Conservation (phyloP, 2,113 vertebrate genomes). For the Cyanoliseus patagonus region DNA sequence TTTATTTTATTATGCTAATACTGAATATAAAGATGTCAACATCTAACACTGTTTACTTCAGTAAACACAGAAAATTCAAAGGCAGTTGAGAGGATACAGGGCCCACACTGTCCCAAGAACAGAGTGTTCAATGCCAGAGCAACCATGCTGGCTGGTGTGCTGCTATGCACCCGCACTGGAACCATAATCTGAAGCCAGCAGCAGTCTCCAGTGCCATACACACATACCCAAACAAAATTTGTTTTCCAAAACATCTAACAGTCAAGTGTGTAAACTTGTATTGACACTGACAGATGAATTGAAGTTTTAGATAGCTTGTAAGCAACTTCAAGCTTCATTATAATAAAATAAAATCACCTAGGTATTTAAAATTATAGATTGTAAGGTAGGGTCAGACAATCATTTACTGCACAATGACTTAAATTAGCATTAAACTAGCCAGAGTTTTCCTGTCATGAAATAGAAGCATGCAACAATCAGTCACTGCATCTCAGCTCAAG, state of each 20-base stretch:
- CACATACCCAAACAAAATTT: background rate
- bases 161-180: background rate
- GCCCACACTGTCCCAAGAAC: background rate
- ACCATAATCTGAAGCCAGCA: background rate
- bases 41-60: background rate
- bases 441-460: background rate
- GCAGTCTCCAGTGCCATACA: background rate
- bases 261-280: background rate
- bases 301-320: background rate
- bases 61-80: background rate
- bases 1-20: background rate
- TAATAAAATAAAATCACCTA: background rate
- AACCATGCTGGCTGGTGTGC: background rate
- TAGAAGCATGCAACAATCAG: background rate
- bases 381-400: background rate
- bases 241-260: background rate
- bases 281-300: background rate
- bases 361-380: background rate
- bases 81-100: background rate
- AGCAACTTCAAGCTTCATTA: background rate
- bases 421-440: background rate
- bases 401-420: background rate
- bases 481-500: slow-evolving; percentile 5
- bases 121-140: background rate
- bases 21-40: background rate